A percentile compares a stretch with the other conserved stretches of the same genome.
Evolutionary conservation across 2,888 invertebrate species (phyloP).

Genomic region (Kuschelorhynchus macadamiae): DNA sequence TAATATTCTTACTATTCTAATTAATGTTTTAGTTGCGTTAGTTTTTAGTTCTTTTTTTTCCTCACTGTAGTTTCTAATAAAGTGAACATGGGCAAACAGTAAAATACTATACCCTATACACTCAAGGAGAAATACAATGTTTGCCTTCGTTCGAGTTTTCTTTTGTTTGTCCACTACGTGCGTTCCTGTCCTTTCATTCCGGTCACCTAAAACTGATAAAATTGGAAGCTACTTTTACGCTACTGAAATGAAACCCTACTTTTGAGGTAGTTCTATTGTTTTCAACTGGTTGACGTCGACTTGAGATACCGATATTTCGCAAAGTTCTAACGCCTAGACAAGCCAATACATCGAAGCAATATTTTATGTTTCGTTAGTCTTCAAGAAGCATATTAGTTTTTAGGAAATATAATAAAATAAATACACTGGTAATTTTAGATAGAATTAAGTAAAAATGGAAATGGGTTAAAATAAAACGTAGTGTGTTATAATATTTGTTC

Average conservation of each 20-base stretch:
- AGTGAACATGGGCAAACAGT: conserved; percentile 21
- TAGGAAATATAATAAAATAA: no score
- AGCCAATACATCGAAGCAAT: no score
- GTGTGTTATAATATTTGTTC: no score
- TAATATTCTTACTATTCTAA: no score
- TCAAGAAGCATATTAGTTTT: no score
- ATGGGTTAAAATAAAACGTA: no score
- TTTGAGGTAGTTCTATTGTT: conserved; percentile 5
- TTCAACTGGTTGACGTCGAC: neutral
- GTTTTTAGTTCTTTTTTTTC: no score
- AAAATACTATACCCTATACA: conserved; percentile 20
- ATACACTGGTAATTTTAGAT: no score
- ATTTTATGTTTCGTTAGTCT: no score
- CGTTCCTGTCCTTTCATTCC: conserved; percentile 21
- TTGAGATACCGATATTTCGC: neutral
- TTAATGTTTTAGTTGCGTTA: no score
- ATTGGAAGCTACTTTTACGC: conserved; percentile 25
- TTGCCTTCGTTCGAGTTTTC: conserved; percentile 9
- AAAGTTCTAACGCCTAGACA: no score
- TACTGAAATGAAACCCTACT: conserved; percentile 5
- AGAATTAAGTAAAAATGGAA: no score
- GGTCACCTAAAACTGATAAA: conserved; percentile 10
- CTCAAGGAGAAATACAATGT: conserved; percentile 20
- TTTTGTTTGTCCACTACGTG: conserved; percentile 25
- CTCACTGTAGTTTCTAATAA: conserved; percentile 31